These are phyloP conservation scores for Diaphora mendica DNA, from an alignment of 2,888 invertebrate species.

Conservation along the genomic window DNA sequence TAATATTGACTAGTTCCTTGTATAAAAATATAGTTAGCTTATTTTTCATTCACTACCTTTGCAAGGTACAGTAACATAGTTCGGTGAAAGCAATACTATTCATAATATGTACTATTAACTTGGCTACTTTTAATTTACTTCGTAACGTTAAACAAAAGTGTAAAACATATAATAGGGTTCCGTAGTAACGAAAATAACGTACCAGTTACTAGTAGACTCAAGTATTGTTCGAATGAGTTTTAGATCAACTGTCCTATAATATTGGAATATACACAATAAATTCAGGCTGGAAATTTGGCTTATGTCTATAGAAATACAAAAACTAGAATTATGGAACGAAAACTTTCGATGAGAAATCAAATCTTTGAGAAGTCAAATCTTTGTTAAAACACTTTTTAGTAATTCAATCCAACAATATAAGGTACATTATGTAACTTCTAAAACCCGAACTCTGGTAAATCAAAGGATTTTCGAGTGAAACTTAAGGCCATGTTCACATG, in stretches of 20 bases:
- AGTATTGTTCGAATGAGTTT: no score
- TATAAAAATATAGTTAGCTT: constrained; percentile 10
- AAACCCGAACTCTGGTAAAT: no score
- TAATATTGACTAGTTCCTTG: constrained; percentile 1
- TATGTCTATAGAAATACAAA: neutral
- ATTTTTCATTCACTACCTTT: constrained; percentile 1
- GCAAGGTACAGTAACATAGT: neutral
- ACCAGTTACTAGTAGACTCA: neutral
- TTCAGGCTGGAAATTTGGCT: neutral
- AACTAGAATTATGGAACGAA: neutral
- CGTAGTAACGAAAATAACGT: neutral
- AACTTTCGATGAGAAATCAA: rapidly evolving
- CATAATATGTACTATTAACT: neutral
- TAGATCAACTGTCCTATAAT: neutral
- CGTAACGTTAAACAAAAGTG: neutral
- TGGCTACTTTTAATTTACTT: neutral
- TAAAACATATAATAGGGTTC: neutral
- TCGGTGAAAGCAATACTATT: neutral
- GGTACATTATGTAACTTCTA: no score
- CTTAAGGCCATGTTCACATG: no score
- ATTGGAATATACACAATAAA: neutral
- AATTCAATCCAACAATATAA: no score
- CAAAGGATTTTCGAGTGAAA: no score
- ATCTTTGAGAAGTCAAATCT: no score
- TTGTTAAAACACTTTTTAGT: no score